Base-by-base conservation (phyloP, 1,140 invertebrate genomes). In the Formica exsecta region DNA sequence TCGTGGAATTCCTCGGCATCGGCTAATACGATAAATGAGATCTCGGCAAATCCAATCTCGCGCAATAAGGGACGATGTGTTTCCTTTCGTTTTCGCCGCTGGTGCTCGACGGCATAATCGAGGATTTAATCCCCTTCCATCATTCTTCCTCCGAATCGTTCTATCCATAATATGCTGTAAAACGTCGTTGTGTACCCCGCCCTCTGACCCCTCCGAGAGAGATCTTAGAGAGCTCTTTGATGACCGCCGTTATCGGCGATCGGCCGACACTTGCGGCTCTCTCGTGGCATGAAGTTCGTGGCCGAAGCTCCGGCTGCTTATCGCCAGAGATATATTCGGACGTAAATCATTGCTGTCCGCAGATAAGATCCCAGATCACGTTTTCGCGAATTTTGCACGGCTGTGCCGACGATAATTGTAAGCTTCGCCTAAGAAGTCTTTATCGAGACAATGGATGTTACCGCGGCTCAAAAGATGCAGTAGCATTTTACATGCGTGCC, bases 351-450 rank as follows among this genome's bases (percentile, higher is more conserved):
- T 48, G 85, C 73, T 65, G 57, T 61, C 13, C 57, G 16, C 25
- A 61, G 88, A 90, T 90, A 89, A 89, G 85, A 87, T 89, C 87
- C 73, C 38, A 44, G 77, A 89, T 89, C 87, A 89, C 88, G 88
- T 91, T 91, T 89, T 87, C 65, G 38, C 61, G 87, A n/a, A 89
- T 89, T 89, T 89, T 22, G 84, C 84, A 65, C 22, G 48, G 61
- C 32, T 13, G 25, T 36, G 61, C 83, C 81, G 68, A 11, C 54
- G 44, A 76, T 89, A 88, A 88, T 88, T 80, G 62, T 48, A 32
- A 38, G 32, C 75, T 57, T 80, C 65, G 29, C 48, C 62, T 36
- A 4, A 74, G 41, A 74, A 54, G 68, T 57, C 76, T 86, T 68
- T 76, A 86, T 89, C 62, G 29, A 9, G 57, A 29, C 84, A 16